Percentiles rank a stretch among this genome's conserved stretches.
phyloP scores from a whole-genome alignment of 2,888 invertebrate genomes.

The Orchesella flavescens region DNA sequence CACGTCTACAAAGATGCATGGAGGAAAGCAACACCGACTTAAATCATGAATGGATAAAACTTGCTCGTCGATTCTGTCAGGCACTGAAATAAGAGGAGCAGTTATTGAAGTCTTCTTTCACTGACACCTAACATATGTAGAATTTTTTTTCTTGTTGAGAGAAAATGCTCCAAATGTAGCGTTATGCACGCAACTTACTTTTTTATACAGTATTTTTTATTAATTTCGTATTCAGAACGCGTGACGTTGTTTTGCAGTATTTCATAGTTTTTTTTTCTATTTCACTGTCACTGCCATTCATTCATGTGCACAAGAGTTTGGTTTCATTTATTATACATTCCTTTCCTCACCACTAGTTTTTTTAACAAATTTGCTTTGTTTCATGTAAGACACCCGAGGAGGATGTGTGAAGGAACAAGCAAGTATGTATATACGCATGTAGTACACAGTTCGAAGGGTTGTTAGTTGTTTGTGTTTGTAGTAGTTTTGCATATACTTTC shows the following conservation, averaged over 20 bases:
- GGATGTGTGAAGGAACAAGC: too few species aligned
- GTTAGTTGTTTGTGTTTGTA: neutral
- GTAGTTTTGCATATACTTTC: neutral
- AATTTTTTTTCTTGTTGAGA: too few species aligned
- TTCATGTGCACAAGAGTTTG: too few species aligned
- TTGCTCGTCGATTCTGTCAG: conserved; percentile 18
- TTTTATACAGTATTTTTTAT: neutral
- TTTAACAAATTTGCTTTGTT: too few species aligned
- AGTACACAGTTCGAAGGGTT: too few species aligned
- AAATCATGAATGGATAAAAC: conserved; percentile 33
- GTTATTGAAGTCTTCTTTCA: conserved; percentile 1
- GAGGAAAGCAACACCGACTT: neutral
- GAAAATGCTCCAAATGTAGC: neutral
- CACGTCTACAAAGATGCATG: neutral
- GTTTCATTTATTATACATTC: too few species aligned
- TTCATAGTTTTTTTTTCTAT: conserved; percentile 37
- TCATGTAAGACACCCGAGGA: too few species aligned
- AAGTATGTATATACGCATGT: too few species aligned
- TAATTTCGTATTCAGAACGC: conserved; percentile 47
- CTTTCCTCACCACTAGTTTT: too few species aligned
- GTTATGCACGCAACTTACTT: neutral
- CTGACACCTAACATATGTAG: neutral
- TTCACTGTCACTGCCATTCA: conserved; percentile 38
- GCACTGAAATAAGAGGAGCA: neutral
- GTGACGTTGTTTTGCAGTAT: conserved; percentile 21